These are phyloP conservation scores for Sylvia borin DNA, from an alignment of 2,797 vertebrate species.

Conservation along the genomic window DNA sequence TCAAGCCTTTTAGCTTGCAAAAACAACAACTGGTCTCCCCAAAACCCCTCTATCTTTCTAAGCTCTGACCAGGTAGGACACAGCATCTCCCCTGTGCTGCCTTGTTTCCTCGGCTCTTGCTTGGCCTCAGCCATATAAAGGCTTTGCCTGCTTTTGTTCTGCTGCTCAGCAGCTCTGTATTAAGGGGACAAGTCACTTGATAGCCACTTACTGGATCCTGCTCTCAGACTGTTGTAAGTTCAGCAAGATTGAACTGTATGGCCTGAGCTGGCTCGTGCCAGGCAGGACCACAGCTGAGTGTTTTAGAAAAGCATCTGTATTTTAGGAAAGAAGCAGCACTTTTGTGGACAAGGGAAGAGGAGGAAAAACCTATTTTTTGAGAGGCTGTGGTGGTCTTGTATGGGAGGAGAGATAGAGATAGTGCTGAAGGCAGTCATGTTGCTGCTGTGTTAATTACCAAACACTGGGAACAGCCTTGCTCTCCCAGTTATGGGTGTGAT, in stretches of 20 bases:
- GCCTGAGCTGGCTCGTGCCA: background rate
- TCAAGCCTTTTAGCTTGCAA: background rate
- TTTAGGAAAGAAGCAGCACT: background rate
- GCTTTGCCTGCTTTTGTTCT: fast-evolving
- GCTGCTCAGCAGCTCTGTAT: background rate
- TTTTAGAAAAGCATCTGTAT: background rate
- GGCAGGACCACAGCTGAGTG: background rate
- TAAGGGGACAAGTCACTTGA: background rate
- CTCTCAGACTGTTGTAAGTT: background rate
- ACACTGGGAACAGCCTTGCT: background rate
- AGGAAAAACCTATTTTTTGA: background rate
- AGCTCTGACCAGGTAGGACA: background rate
- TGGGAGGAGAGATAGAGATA: background rate
- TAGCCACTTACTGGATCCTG: background rate
- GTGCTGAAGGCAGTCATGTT: background rate
- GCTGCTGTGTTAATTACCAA: background rate
- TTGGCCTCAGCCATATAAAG: background rate
- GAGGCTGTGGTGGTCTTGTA: background rate
- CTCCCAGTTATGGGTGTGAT: background rate
- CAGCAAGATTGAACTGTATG: background rate
- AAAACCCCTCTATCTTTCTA: background rate
- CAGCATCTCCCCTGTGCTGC: background rate
- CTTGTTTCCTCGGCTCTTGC: background rate
- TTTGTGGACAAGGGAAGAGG: background rate
- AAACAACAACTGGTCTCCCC: background rate